Evolutionary conservation across 30 jellyfish, hydroid and myxozoan genomes (phyloP).

Genomic region (Cassiopea xamachana): DNA sequence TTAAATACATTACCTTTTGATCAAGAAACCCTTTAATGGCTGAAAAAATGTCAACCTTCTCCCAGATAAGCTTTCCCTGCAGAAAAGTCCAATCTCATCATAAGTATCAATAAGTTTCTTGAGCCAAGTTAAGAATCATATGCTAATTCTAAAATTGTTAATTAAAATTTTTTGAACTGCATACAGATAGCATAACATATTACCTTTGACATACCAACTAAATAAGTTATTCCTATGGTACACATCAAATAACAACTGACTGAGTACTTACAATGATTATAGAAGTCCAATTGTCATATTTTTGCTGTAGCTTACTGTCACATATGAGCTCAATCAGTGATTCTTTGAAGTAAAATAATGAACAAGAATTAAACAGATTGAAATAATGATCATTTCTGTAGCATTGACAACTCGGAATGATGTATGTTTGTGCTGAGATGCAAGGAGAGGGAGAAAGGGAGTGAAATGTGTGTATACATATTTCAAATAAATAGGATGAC

Average conservation of each 20-base stretch:
- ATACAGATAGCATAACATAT: no score
- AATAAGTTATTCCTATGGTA: no score
- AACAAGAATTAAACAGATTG: not conserved
- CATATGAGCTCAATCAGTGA: conserved; percentile 56
- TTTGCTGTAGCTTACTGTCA: conserved; percentile 45
- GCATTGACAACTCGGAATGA: no score
- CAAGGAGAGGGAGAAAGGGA: not conserved
- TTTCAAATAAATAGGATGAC: no score
- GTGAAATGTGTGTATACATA: not conserved
- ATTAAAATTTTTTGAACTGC: no score
- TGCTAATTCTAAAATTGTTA: no score
- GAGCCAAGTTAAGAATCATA: no score
- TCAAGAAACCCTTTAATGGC: conserved; percentile 64
- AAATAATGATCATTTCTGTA: no score
- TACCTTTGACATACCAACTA: no score
- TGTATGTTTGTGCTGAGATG: not conserved
- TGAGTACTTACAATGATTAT: conserved; percentile 67
- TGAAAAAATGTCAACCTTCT: conserved; percentile 54
- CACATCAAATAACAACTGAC: no score
- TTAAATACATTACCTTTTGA: conserved; percentile 3
- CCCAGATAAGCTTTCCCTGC: conserved; percentile 63
- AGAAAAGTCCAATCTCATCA: not conserved
- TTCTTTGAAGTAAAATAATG: conserved; percentile 18
- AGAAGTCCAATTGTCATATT: conserved; percentile 82
- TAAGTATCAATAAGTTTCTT: no score